These are phyloP conservation scores for Hoplostethus mediterraneus DNA, from an alignment of 2,797 vertebrate species.

Conservation along the genomic window DNA sequence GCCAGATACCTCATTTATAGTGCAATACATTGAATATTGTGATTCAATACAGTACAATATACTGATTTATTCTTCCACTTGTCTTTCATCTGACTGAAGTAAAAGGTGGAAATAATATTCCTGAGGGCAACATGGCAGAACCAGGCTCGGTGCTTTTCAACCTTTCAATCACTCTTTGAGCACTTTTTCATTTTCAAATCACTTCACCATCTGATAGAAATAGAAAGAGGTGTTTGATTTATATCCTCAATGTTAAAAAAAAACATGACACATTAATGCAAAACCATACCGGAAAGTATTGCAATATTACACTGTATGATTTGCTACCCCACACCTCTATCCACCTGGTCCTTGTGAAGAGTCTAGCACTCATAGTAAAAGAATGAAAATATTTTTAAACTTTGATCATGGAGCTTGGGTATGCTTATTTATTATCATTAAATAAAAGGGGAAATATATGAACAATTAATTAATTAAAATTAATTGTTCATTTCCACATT, in stretches of 20 bases:
- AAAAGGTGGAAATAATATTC: constrained; percentile 14
- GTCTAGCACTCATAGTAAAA: constrained; percentile 10
- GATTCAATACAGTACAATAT: constrained; percentile 29
- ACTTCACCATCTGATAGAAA: neutral
- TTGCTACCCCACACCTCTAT: neutral
- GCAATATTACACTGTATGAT: neutral
- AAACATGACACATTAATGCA: neutral
- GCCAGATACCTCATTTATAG: constrained; percentile 23
- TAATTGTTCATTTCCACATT: too few relatives aligned
- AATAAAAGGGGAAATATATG: too few relatives aligned
- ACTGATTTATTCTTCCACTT: constrained; percentile 42
- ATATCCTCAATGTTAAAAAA: neutral
- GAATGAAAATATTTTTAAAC: constrained; percentile 28
- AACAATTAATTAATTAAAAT: too few relatives aligned
- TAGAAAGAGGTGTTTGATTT: neutral
- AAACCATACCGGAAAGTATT: neutral
- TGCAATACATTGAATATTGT: constrained; percentile 8
- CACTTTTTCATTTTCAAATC: constrained; percentile 20
- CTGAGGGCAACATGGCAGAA: constrained; percentile 57
- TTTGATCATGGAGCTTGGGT: constrained; percentile 26
- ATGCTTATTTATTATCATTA: too few relatives aligned
- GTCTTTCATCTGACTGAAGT: constrained; percentile 39
- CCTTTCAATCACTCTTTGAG: constrained; percentile 29
- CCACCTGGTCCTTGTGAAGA: neutral
- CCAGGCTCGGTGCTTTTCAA: constrained; percentile 18